Percentiles rank a stretch among this genome's conserved stretches.
Conservation (phyloP, 2,888 invertebrate species). For the Himalopsyche japonica region DNA sequence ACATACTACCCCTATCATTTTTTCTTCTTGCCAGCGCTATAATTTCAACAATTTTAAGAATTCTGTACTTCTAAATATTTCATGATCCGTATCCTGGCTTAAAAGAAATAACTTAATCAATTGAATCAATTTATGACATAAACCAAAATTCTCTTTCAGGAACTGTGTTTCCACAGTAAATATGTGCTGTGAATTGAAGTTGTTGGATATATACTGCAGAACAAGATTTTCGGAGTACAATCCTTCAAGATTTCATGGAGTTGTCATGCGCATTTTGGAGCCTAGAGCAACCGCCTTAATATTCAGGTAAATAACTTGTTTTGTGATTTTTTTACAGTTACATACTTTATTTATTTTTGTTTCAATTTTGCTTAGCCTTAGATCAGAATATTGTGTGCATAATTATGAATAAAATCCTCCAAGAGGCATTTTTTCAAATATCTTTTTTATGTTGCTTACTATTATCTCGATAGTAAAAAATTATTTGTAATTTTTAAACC, state of each 20-base stretch:
- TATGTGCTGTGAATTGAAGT: conserved; percentile 70
- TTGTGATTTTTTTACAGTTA: not conserved
- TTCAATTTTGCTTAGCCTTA: not conserved
- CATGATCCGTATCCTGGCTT: too few species aligned
- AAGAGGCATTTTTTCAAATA: too few species aligned
- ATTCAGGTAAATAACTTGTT: conserved; percentile 50
- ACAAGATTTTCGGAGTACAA: conserved; percentile 85
- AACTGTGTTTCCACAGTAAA: conserved; percentile 83
- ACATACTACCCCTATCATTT: too few species aligned
- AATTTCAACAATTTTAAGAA: too few species aligned
- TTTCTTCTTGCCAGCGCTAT: too few species aligned
- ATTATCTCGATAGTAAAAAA: too few species aligned
- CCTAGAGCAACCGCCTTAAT: conserved; percentile 76
- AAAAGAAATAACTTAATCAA: too few species aligned
- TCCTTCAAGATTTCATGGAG: conserved; percentile 79
- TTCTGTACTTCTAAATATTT: too few species aligned
- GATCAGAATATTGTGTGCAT: too few species aligned
- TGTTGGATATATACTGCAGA: conserved; percentile 74
- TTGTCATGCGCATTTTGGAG: conserved; percentile 80
- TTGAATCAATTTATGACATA: not conserved
- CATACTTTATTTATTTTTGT: not conserved
- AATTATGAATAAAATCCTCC: too few species aligned
- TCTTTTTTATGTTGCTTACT: too few species aligned
- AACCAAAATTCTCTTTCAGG: conserved; percentile 52
- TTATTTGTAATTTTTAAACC: too few species aligned